Evolutionary conservation across 1,140 invertebrate species (phyloP).

Genomic region (Heterodera carotae): DNA sequence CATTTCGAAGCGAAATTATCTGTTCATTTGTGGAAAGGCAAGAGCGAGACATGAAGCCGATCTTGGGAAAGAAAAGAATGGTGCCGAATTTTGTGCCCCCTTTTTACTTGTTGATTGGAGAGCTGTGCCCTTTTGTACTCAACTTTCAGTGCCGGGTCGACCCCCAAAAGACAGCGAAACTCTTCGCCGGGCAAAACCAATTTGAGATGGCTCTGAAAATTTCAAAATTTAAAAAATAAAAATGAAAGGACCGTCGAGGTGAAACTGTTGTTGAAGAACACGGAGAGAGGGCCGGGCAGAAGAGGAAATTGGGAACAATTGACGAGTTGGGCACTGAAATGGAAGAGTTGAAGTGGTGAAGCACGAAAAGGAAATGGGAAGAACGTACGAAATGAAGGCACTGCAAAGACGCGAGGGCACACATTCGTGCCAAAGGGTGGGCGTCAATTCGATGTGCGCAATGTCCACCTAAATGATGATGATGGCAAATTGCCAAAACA

Average conservation of each 20-base stretch:
- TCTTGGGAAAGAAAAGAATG: conserved; percentile 36
- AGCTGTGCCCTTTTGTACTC: conserved; percentile 66
- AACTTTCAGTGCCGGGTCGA: conserved; percentile 66
- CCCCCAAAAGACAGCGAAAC: conserved; percentile 67
- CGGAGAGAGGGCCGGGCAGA: conserved; percentile 66
- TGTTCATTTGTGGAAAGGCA: conserved; percentile 61
- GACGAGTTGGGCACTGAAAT: conserved; percentile 20
- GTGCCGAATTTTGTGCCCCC: neutral
- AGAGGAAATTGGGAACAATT: conserved; percentile 64
- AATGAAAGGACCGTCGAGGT: conserved; percentile 66
- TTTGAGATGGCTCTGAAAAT: conserved; percentile 60
- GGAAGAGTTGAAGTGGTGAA: no score
- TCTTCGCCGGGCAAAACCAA: conserved; percentile 67
- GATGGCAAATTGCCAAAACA: neutral
- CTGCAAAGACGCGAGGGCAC: conserved; percentile 65
- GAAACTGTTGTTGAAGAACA: conserved; percentile 69
- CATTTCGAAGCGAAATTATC: conserved; percentile 66
- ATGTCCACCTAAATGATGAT: conserved; percentile 40
- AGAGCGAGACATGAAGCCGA: conserved; percentile 58
- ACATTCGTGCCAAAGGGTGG: conserved; percentile 66
- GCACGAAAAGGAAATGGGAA: neutral
- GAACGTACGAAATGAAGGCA: conserved; percentile 62
- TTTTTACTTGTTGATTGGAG: conserved; percentile 46
- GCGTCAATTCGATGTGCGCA: conserved; percentile 64
- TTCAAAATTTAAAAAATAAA: conserved; percentile 28